Conservation (phyloP, 2,113 vertebrate species). For the Ochotona curzoniae region DNA sequence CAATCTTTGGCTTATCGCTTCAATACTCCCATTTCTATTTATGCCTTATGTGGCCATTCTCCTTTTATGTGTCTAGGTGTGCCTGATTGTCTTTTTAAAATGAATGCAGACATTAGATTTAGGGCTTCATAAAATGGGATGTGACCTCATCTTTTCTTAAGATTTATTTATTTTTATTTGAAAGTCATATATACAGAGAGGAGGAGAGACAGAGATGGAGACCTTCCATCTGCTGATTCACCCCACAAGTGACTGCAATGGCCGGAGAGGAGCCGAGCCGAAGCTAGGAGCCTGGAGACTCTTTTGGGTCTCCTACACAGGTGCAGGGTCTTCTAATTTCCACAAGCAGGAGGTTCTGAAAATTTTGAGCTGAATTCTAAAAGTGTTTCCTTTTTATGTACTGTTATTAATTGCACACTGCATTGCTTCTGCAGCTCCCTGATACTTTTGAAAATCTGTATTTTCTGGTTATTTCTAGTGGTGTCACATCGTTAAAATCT, state of each 20-base stretch:
- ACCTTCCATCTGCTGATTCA: no score
- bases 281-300: no score
- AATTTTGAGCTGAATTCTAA: not conserved
- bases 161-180: no score
- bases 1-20: not conserved
- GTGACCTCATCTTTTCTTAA: not conserved
- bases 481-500: not conserved
- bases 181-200: no score
- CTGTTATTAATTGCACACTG: not conserved
- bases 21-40: not conserved
- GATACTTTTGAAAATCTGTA: not conserved
- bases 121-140: not conserved
- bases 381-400: not conserved
- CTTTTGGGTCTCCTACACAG: no score
- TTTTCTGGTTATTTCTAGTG: not conserved
- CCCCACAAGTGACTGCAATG: no score
- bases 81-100: not conserved
- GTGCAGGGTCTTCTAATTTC: not conserved
- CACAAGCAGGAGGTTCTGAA: not conserved
- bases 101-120: not conserved
- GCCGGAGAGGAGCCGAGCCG: no score
- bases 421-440: not conserved
- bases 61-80: not conserved
- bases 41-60: not conserved
- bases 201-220: no score